Percentiles rank a stretch among this genome's conserved stretches.
phyloP scores from a whole-genome alignment of 2,888 invertebrate genomes.

The Sinhomidia bicolor region DNA sequence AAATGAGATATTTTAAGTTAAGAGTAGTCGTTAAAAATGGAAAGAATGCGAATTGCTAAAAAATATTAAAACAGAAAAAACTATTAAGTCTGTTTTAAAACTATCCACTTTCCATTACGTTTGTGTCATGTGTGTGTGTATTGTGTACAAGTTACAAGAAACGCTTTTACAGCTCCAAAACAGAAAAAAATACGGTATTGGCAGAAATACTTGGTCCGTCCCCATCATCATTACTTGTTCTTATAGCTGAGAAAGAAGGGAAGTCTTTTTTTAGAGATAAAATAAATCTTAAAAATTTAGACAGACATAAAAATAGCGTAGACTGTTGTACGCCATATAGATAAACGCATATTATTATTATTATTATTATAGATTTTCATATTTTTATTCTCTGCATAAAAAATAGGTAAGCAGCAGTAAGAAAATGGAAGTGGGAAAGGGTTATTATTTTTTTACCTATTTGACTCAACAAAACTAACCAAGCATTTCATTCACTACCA shows the following conservation, averaged over 20 bases:
- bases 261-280: constrained; percentile 49
- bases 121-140: background rate
- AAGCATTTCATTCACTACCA: constrained; percentile 45
- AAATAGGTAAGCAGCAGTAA: background rate
- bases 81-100: constrained; percentile 15
- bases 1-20: background rate
- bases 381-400: constrained; percentile 33
- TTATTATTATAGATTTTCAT: constrained; percentile 9
- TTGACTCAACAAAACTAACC: constrained; percentile 36
- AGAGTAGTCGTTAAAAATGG: constrained; percentile 50
- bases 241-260: constrained; percentile 28
- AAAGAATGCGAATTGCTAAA: constrained; percentile 47
- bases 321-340: constrained; percentile 34
- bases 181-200: background rate
- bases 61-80: constrained; percentile 34
- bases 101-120: constrained; percentile 15
- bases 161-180: background rate
- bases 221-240: constrained; percentile 19
- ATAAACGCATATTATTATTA: background rate
- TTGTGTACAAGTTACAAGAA: background rate
- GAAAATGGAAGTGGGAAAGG: constrained; percentile 43
- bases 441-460: constrained; percentile 46
- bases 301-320: constrained; percentile 66
- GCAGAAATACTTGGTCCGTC: background rate
- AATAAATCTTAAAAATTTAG: constrained; percentile 67